Percentiles rank a stretch among this genome's conserved stretches.
These are phyloP conservation scores for Pachyseris speciosa DNA, from an alignment of 64 coral and sea anemone species.

Conservation along the genomic window DNA sequence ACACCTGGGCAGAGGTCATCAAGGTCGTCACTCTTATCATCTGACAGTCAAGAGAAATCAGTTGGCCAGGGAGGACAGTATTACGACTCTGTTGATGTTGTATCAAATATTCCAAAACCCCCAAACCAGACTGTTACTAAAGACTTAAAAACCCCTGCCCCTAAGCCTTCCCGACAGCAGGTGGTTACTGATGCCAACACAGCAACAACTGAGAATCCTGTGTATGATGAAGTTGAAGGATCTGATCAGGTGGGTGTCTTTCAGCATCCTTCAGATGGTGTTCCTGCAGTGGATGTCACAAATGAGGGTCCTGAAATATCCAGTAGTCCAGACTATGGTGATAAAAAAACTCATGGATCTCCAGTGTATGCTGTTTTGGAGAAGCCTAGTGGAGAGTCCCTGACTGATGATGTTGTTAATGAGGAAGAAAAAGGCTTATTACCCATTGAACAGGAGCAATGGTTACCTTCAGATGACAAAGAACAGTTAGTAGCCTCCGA, in stretches of 20 bases:
- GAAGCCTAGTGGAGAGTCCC: neutral
- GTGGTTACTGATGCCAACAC: neutral
- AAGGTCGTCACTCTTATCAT: neutral
- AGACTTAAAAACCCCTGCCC: neutral
- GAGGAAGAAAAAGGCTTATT: neutral
- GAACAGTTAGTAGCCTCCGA: neutral
- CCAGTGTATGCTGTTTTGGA: constrained; percentile 53
- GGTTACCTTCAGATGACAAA: neutral
- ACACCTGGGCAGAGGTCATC: neutral
- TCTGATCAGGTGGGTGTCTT: neutral
- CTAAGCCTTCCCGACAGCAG: neutral
- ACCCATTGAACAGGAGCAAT: neutral
- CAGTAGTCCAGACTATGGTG: neutral
- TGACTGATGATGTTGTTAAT: neutral
- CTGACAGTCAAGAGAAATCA: neutral
- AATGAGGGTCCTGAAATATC: neutral
- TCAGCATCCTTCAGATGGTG: neutral
- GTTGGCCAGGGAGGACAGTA: constrained; percentile 34
- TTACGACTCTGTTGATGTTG: constrained; percentile 45
- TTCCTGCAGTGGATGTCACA: neutral
- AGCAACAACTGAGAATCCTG: neutral
- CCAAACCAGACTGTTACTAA: neutral
- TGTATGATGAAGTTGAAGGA: constrained; percentile 26
- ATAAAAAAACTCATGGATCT: neutral
- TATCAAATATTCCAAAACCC: neutral